Evolutionary conservation across 2,797 vertebrate genomes (phyloP), one percentile per base, ranked within the genome.

Genomic region (Xerus rutilus): DNA sequence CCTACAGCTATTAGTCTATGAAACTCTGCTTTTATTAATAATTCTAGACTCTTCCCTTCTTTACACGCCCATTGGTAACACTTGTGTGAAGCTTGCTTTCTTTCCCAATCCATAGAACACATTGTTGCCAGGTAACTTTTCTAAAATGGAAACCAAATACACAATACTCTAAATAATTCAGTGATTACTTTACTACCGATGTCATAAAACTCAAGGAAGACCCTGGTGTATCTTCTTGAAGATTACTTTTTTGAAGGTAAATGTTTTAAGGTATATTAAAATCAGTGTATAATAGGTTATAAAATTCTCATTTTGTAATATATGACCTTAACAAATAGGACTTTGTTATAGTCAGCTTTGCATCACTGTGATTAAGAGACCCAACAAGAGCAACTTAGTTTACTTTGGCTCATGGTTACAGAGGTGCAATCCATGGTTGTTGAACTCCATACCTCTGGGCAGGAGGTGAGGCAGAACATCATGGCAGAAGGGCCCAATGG

Each of bases 131-230:
- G 28, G 18, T 18, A 45, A 25, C 64, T 86, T 90, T 78, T 87
- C 77, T 88, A 35, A 93, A 87, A 69, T 54, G 64, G 43, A 79
- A 91, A 85, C 30, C 64, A 18, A 57, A 76, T 67, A 69, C 73
- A n/a, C 7, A 73, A 83, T 5, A 70, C 0, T 91, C 10, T 57
- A 79, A 84, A 87, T n/a, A 84, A 84, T 67, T 74, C 32, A 78
- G 0, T 39, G n/a, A 73, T 86, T 82, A 70, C 43, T 96, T 62
- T 25, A 54, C 78, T 62, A 62, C 23, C 3, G 45, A 52, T 1
- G 45, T 79, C 23, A 84, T 25, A 54, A 79, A 87, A 30, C 54
- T 78, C 49, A 28, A 35, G 28, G 17, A 43, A 21, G 3, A 57
- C 64, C 0, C 32, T 18, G 25, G 57, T 8, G 11, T 7, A 28